Conservation (phyloP, 1,140 invertebrate species). For the Macrocentrus cingulum region DNA sequence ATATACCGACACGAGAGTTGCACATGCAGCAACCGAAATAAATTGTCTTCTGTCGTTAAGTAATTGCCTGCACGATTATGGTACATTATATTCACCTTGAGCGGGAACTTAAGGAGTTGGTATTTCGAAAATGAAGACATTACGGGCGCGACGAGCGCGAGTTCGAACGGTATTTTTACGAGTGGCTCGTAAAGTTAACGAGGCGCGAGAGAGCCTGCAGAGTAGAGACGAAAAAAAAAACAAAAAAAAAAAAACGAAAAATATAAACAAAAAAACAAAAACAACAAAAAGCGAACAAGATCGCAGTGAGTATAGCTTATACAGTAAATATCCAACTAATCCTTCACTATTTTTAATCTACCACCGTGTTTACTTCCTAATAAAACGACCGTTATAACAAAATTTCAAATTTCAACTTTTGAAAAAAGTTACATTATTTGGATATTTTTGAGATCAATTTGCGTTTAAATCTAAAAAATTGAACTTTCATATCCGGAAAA, state of each 20-base stretch:
- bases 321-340: not conserved
- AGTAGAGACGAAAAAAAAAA: not conserved
- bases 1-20: not conserved
- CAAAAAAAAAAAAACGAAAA: not conserved
- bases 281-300: not conserved
- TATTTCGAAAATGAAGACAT: constrained; percentile 56
- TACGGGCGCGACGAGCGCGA: constrained; percentile 40
- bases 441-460: no score
- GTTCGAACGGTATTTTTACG: constrained; percentile 59
- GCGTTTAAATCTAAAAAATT: no score
- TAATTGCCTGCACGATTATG: constrained; percentile 56
- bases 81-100: constrained; percentile 55
- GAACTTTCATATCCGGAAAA: no score
- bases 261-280: not conserved
- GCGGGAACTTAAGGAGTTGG: constrained; percentile 42
- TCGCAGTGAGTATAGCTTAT: not conserved
- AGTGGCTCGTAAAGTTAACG: constrained; percentile 60
- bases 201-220: constrained; percentile 42
- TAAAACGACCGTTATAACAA: no score
- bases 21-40: constrained; percentile 33
- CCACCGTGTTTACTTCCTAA: no score
- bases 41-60: constrained; percentile 54
- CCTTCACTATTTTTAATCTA: no score
- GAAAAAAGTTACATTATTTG: no score
- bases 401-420: no score